These are phyloP conservation scores for Cochlearius cochlearius DNA, from an alignment of 2,113 vertebrate genomes.

Conservation along the genomic window DNA sequence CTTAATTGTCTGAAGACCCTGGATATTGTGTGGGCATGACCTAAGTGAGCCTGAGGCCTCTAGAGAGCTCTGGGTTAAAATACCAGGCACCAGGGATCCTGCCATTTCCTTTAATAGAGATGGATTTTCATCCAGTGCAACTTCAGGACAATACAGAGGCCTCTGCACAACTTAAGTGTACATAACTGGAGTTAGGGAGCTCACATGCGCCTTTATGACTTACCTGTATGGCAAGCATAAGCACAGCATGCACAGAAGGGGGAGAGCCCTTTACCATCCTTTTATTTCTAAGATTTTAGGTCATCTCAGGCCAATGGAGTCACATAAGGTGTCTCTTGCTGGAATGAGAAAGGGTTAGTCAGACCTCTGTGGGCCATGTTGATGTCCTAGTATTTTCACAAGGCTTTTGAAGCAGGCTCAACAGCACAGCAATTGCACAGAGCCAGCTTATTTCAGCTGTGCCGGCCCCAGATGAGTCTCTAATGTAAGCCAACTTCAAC, in stretches of 20 bases:
- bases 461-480: neutral
- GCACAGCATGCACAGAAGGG: accelerated
- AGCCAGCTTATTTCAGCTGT: neutral
- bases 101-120: neutral
- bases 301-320: neutral
- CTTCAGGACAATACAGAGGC: neutral
- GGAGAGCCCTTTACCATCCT: neutral
- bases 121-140: neutral
- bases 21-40: neutral
- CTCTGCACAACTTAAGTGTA: neutral
- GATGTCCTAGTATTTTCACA: neutral
- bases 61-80: neutral
- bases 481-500: neutral
- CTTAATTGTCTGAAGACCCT: neutral
- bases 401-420: neutral
- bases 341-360: neutral
- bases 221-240: neutral
- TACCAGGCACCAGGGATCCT: neutral
- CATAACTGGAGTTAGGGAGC: neutral
- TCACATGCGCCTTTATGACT: accelerated
- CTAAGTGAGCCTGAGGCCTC: neutral
- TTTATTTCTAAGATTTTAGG: neutral
- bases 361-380: neutral
- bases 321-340: neutral
- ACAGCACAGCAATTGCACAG: neutral